Evolutionary conservation across 1,140 invertebrate species (phyloP), one percentile per base, ranked within the genome.

Genomic region (Camponotus pennsylvanicus): DNA sequence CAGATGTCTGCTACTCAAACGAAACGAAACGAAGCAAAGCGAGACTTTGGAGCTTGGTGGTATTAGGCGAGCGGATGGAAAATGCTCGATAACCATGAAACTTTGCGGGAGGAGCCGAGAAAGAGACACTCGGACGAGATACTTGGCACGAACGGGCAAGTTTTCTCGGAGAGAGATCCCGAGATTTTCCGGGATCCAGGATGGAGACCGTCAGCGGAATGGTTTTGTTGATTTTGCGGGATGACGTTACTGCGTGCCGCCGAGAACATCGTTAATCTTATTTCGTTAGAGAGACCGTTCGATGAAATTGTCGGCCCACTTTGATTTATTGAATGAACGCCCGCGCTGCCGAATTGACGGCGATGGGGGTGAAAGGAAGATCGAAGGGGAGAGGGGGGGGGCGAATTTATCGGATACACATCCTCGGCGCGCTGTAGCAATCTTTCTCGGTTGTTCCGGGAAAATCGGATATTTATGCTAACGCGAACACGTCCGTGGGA

Each of bases 181-280:
- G 61, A 75, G 42, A 70, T 73, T 86, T 69, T 40, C 64, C 27
- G 27, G 27, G 27, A 27, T 27, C 27, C 27, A 0, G 27, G 27
- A 27, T 27, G 27, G 27, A 27, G 27, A 27, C 27, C 27, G 27
- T 27, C 27, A 27, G 27, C 27, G 27, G 27, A 89, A 89, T 70
- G 57, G 79, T 85, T 84, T 37, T 79, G 79, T 90, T 86, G 80
- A 87, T 71, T 89, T 87, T 73, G 64, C 63, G 69, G 71, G 49
- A 55, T 32, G 32, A 45, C 45, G 45, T 55, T 57, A 82, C 77
- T 64, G 64, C 34, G 64, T 86, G 59, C 57, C 42, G 64, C 52
- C 75, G 59, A 57, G 40, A 57, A 66, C 67, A n/a, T 77, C 87
- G 85, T 90, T 90, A 87, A 90, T 90, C 85, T 87, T 90, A 71